Evolutionary conservation across 92 coral and sea anemone genomes (phyloP).

Genomic region (Zoanthus sociatus): DNA sequence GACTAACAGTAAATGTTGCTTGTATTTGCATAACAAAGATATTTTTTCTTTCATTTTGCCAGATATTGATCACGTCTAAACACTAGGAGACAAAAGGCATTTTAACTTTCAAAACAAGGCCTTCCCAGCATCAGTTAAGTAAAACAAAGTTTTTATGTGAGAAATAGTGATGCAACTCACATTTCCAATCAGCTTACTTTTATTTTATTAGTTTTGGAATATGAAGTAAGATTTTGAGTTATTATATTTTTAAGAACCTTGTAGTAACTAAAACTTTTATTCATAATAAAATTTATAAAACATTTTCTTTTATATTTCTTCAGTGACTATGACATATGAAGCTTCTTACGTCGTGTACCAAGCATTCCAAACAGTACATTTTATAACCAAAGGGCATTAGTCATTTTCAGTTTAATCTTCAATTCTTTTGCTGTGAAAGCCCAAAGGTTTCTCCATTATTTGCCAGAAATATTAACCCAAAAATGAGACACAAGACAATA

Average conservation of each 20-base stretch:
- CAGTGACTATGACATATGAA: no score
- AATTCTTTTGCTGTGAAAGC: no score
- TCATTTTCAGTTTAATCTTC: no score
- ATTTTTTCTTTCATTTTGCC: constrained; percentile 28
- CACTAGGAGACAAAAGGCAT: constrained; percentile 45
- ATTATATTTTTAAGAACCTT: not conserved
- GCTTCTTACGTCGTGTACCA: no score
- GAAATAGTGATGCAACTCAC: constrained; percentile 5
- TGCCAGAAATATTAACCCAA: no score
- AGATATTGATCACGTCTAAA: constrained; percentile 43
- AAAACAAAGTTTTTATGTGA: constrained; percentile 19
- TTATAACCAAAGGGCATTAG: no score
- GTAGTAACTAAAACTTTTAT: no score
- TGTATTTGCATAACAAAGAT: constrained; percentile 82
- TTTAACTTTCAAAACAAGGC: constrained; percentile 31
- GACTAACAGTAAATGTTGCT: constrained; percentile 69
- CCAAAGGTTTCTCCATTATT: no score
- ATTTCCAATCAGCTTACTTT: not conserved
- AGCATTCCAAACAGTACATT: no score
- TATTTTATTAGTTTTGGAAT: not conserved
- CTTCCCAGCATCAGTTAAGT: constrained; percentile 23
- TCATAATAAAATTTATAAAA: no score
- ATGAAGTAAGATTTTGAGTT: not conserved
- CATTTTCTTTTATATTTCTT: no score
- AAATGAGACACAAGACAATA: no score